Evolutionary conservation across 2,888 invertebrate species (phyloP).

Genomic region (Pinctada fucata): DNA sequence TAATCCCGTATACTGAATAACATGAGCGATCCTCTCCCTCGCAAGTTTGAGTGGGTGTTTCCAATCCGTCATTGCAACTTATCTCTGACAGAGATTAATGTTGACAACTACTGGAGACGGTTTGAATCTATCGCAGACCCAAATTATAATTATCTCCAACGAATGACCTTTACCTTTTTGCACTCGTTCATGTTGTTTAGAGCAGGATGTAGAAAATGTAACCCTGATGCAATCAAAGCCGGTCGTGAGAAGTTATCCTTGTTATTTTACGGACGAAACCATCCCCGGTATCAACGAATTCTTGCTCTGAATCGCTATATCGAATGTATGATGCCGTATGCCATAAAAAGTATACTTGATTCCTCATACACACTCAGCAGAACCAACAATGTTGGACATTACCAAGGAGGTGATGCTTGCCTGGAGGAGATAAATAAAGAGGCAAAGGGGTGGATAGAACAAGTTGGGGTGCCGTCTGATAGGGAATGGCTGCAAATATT

Average conservation of each 20-base stretch:
- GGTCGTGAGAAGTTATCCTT: slow-evolving; percentile 31
- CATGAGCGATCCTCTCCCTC: neutral
- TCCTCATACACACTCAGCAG: too few relatives aligned
- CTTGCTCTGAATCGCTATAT: slow-evolving; percentile 4
- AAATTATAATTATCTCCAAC: slow-evolving; percentile 38
- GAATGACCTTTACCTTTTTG: slow-evolving; percentile 31
- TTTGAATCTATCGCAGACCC: slow-evolving; percentile 21
- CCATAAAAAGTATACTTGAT: neutral
- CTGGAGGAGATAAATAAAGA: too few relatives aligned
- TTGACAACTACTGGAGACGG: slow-evolving; percentile 35
- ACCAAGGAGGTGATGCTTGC: too few relatives aligned
- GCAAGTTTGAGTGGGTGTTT: slow-evolving; percentile 38
- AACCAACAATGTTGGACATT: too few relatives aligned
- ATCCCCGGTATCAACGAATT: neutral
- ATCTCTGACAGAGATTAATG: neutral
- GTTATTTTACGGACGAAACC: slow-evolving; percentile 21
- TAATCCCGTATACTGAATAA: too few relatives aligned
- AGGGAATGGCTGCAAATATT: too few relatives aligned
- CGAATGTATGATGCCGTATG: slow-evolving; percentile 12
- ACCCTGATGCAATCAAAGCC: slow-evolving; percentile 32
- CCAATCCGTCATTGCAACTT: too few relatives aligned
- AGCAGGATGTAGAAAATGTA: slow-evolving; percentile 30
- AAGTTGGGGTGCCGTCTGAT: too few relatives aligned
- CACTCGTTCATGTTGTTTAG: slow-evolving; percentile 37
- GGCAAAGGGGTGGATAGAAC: too few relatives aligned